Conservation (phyloP, 2,888 invertebrate species). For the Mystacides longicornis region DNA sequence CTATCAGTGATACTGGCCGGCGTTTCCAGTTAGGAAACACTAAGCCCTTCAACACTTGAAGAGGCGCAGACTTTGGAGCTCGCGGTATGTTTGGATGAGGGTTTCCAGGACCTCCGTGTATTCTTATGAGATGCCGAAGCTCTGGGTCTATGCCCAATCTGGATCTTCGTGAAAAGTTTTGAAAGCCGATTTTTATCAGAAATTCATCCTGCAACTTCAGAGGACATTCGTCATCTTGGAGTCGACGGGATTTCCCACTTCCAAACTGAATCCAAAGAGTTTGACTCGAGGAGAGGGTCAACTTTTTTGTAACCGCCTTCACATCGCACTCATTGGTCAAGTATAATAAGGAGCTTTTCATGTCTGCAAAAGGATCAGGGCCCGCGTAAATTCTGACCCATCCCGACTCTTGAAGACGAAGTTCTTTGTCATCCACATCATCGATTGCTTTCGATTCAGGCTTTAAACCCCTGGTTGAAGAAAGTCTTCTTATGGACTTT, state of each 20-base stretch:
- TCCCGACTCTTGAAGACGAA: constrained; percentile 32
- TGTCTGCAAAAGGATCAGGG: constrained; percentile 44
- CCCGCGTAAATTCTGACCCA: constrained; percentile 59
- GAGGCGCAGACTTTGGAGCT: constrained; percentile 40
- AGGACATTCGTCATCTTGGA: constrained; percentile 50
- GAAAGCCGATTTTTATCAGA: constrained; percentile 52
- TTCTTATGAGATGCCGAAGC: constrained; percentile 52
- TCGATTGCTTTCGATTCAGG: constrained; percentile 28
- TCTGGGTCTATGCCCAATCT: constrained; percentile 60
- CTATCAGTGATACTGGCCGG: constrained; percentile 52
- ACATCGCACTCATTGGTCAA: constrained; percentile 51
- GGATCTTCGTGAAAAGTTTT: constrained; percentile 49
- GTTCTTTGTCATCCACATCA: constrained; percentile 1
- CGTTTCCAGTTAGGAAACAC: constrained; percentile 64
- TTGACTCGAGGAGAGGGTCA: constrained; percentile 45
- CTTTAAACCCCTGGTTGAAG: constrained; percentile 46
- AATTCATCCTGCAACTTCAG: constrained; percentile 55
- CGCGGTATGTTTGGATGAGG: constrained; percentile 38
- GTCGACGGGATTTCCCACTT: constrained; percentile 47
- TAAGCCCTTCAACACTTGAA: constrained; percentile 57
- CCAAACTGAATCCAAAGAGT: constrained; percentile 52
- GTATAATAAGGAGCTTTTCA: constrained; percentile 50
- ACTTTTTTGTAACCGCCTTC: constrained; percentile 44
- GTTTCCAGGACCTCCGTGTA: constrained; percentile 54
- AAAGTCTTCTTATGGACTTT: constrained; percentile 39